These are phyloP conservation scores for Cyclopterus lumpus DNA, from an alignment of 2,797 vertebrate genomes.

Conservation along the genomic window DNA sequence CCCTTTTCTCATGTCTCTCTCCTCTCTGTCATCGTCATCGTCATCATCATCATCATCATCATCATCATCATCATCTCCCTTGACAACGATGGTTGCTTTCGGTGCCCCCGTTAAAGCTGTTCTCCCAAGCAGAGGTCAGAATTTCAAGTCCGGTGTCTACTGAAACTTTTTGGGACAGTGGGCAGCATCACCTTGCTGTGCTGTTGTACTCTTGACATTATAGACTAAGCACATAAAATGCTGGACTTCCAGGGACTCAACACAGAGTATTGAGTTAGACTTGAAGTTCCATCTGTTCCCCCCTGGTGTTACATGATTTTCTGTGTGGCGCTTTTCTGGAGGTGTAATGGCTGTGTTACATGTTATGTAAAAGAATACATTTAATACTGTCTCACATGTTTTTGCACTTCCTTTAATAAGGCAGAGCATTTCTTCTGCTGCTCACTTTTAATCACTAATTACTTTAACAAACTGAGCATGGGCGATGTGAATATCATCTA, in stretches of 20 bases:
- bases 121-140: slow-evolving; percentile 51
- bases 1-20: background rate
- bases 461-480: background rate
- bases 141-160: slow-evolving; percentile 54
- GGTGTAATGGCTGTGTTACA: background rate
- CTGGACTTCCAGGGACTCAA: slow-evolving; percentile 30
- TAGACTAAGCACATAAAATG: slow-evolving; percentile 48
- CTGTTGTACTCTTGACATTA: slow-evolving; percentile 55
- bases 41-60: too few relatives aligned
- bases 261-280: slow-evolving; percentile 23
- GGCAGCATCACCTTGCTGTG: slow-evolving; percentile 48
- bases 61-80: slow-evolving; percentile 59
- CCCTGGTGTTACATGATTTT: slow-evolving; percentile 32
- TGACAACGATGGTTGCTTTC: slow-evolving; percentile 51
- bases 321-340: slow-evolving; percentile 19
- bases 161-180: slow-evolving; percentile 53
- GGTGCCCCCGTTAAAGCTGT: slow-evolving; percentile 58
- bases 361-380: background rate
- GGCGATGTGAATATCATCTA: background rate
- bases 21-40: slow-evolving; percentile 22
- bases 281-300: slow-evolving; percentile 47
- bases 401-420: slow-evolving; percentile 1
- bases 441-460: background rate
- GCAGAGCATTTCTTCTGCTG: background rate
- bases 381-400: background rate